A percentile compares a stretch with the other conserved stretches of the same genome.
phyloP scores from a whole-genome alignment of 2,113 vertebrate species.

The Dissostichus mawsoni region DNA sequence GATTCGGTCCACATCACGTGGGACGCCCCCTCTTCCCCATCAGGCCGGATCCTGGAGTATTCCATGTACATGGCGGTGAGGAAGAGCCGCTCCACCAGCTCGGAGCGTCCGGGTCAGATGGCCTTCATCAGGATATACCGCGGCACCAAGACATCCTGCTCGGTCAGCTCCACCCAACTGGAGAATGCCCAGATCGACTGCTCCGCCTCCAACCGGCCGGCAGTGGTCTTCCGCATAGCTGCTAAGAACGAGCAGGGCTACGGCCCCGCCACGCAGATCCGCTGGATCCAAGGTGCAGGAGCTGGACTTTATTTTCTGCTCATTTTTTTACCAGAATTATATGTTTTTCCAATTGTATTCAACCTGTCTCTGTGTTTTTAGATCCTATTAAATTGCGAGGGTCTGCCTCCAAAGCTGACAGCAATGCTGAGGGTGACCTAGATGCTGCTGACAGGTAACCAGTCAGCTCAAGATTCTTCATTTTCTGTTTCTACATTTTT shows the following conservation, averaged over 20 bases:
- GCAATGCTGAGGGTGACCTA: slow-evolving; percentile 44
- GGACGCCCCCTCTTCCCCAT: slow-evolving; percentile 94
- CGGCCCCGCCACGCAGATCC: slow-evolving; percentile 96
- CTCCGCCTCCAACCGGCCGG: slow-evolving; percentile 88
- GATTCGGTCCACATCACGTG: slow-evolving; percentile 96
- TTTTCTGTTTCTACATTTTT: neutral
- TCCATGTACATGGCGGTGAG: slow-evolving; percentile 97
- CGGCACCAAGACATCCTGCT: slow-evolving; percentile 92
- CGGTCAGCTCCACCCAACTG: slow-evolving; percentile 89
- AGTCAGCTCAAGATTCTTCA: neutral
- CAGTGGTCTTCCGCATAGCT: slow-evolving; percentile 96
- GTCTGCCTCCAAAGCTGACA: slow-evolving; percentile 59
- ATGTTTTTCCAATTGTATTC: neutral
- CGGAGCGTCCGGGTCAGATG: slow-evolving; percentile 88
- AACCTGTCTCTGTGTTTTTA: slow-evolving; percentile 36
- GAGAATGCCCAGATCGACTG: slow-evolving; percentile 94
- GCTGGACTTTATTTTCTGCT: neutral
- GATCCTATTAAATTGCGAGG: slow-evolving; percentile 71
- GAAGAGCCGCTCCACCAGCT: slow-evolving; percentile 84
- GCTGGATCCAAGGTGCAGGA: slow-evolving; percentile 95
- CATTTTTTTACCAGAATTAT: neutral
- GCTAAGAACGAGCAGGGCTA: slow-evolving; percentile 98
- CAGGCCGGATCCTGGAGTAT: slow-evolving; percentile 96
- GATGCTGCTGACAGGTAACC: slow-evolving; percentile 76
- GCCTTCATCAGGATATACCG: slow-evolving; percentile 97